Percentiles rank a stretch among this genome's conserved stretches.
phyloP scores from a whole-genome alignment of 2,113 vertebrate species.

The Formicarius rufipectus region DNA sequence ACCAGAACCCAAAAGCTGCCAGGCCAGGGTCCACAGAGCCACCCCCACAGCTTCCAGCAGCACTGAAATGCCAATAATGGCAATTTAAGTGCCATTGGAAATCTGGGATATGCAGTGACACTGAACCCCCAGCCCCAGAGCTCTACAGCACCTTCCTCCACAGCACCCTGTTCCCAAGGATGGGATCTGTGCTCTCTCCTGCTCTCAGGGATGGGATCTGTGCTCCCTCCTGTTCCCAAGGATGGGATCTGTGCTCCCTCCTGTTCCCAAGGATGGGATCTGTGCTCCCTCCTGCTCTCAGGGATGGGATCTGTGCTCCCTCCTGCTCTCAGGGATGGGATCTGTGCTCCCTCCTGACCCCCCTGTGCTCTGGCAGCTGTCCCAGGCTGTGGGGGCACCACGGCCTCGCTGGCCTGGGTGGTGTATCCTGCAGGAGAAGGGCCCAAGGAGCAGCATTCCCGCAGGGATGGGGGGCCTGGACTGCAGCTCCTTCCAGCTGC shows the following conservation, averaged over 20 bases:
- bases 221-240: background rate
- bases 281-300: background rate
- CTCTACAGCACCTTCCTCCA: background rate
- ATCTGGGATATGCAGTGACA: background rate
- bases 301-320: background rate
- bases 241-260: background rate
- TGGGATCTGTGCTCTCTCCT: background rate
- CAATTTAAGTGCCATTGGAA: background rate
- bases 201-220: background rate
- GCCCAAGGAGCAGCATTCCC: background rate
- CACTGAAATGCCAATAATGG: background rate
- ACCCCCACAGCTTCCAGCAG: background rate
- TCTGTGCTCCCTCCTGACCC: background rate
- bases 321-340: background rate
- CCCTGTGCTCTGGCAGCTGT: background rate
- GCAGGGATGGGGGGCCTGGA: background rate
- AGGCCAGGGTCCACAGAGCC: background rate
- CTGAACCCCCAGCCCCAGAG: accelerated
- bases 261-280: background rate
- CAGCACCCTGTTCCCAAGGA: background rate
- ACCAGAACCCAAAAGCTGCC: background rate
- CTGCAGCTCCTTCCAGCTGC: background rate
- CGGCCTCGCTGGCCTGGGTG: background rate
- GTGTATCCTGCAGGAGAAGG: background rate
- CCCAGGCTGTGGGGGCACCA: background rate